phyloP scores from a whole-genome alignment of 2,113 vertebrate genomes.

The Lonchura striata region DNA sequence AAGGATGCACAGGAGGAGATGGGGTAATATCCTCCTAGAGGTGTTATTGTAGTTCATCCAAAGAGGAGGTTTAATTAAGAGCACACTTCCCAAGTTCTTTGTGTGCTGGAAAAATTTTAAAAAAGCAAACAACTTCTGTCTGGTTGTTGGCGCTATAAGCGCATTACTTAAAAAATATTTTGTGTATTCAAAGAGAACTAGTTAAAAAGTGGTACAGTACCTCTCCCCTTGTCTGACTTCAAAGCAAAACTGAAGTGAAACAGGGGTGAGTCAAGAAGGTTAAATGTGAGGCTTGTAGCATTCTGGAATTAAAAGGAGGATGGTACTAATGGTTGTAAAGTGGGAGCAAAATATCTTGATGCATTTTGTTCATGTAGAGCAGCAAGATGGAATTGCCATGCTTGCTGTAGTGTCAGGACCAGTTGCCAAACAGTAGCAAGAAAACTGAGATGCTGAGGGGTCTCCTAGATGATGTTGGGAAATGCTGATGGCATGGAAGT shows the following conservation, averaged over 20 bases:
- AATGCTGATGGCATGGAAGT: neutral
- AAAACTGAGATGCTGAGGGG: neutral
- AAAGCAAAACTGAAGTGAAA: neutral
- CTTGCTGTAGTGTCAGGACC: neutral
- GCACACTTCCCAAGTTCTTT: neutral
- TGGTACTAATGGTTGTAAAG: neutral
- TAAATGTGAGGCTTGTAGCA: neutral
- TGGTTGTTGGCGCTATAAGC: accelerated
- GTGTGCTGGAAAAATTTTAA: neutral
- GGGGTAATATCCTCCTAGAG: neutral
- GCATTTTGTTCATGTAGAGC: neutral
- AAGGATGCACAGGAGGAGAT: neutral
- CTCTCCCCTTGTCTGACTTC: neutral
- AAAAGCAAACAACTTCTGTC: neutral
- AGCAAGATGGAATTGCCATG: neutral
- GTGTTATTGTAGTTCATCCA: neutral
- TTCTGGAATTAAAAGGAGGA: neutral
- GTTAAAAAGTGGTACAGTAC: neutral
- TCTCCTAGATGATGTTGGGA: neutral
- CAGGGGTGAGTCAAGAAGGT: neutral
- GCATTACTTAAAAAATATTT: neutral
- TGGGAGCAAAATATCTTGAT: neutral
- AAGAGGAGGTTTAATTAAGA: neutral
- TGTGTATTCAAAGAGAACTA: neutral
- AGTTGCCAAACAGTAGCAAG: neutral